Evolutionary conservation across 2,113 vertebrate species (phyloP).

Genomic region (Uria aalge): DNA sequence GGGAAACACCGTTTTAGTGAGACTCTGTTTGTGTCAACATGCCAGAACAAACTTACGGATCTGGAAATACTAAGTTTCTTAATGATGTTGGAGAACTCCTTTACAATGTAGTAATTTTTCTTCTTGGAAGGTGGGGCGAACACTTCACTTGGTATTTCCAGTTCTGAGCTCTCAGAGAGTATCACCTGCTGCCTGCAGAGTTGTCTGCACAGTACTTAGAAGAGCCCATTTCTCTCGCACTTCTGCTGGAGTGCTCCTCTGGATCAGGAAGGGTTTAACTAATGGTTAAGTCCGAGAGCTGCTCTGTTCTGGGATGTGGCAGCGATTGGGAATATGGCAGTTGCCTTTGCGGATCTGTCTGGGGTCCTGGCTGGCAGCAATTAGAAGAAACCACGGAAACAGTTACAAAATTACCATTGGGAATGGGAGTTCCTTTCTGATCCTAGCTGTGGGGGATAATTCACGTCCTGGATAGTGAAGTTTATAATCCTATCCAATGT

Average conservation of each 20-base stretch:
- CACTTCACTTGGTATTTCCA: background rate
- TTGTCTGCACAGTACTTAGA: background rate
- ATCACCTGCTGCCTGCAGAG: background rate
- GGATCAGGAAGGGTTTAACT: background rate
- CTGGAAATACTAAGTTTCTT: background rate
- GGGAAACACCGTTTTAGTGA: background rate
- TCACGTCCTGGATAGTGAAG: constrained; percentile 47
- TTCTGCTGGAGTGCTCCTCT: background rate
- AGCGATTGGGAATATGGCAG: background rate
- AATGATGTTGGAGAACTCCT: background rate
- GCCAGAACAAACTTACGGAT: background rate
- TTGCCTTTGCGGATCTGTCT: background rate
- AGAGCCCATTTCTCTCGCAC: background rate
- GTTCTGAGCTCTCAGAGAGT: background rate
- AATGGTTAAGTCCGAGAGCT: fast-evolving
- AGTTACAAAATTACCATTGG: background rate
- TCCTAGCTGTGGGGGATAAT: background rate
- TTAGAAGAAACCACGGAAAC: background rate
- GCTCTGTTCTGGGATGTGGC: background rate
- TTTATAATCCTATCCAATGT: constrained; percentile 64
- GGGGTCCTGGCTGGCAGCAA: background rate
- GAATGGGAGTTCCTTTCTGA: background rate
- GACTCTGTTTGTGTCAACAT: background rate
- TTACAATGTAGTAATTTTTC: background rate
- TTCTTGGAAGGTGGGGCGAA: background rate